Conservation (phyloP, 2,888 invertebrate species). For the Gasteruption jaculator region DNA sequence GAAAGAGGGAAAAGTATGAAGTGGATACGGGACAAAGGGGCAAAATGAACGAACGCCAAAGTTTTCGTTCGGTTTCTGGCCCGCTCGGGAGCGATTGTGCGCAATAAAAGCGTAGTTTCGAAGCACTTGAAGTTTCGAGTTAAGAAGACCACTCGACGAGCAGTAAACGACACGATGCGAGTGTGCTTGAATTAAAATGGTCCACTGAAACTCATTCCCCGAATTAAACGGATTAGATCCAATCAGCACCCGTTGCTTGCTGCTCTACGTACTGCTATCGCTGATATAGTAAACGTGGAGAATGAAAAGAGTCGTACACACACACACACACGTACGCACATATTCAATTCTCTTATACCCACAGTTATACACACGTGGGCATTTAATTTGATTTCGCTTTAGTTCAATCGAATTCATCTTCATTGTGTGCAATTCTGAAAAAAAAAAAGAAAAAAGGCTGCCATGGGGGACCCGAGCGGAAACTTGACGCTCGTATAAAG, state of each 20-base stretch:
- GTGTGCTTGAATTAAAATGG: conserved; percentile 43
- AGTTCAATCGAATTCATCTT: conserved; percentile 25
- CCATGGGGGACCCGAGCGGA: no score
- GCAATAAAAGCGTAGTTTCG: conserved; percentile 12
- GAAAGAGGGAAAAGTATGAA: no score
- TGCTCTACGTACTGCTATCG: conserved; percentile 10
- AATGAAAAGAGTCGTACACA: conserved; percentile 23
- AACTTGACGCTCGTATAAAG: no score
- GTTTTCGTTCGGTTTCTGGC: conserved; percentile 9
- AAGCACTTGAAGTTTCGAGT: conserved; percentile 19
- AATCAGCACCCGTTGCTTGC: conserved; percentile 37
- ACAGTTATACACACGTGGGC: conserved; percentile 9
- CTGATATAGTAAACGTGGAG: conserved; percentile 9
- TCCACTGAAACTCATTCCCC: conserved; percentile 46
- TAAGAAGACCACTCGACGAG: conserved; percentile 26
- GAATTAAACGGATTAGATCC: conserved; percentile 47
- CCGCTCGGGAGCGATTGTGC: conserved; percentile 5
- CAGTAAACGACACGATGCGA: conserved; percentile 21
- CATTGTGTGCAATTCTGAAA: no score
- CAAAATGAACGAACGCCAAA: no score
- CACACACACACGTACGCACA: no score
- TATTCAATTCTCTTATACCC: conserved; percentile 1
- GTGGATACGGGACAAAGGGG: no score
- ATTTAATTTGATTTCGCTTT: conserved; percentile 24
- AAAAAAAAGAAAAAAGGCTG: no score